Evolutionary conservation across 1,140 invertebrate species (phyloP).

Genomic region (Atta cephalotes): DNA sequence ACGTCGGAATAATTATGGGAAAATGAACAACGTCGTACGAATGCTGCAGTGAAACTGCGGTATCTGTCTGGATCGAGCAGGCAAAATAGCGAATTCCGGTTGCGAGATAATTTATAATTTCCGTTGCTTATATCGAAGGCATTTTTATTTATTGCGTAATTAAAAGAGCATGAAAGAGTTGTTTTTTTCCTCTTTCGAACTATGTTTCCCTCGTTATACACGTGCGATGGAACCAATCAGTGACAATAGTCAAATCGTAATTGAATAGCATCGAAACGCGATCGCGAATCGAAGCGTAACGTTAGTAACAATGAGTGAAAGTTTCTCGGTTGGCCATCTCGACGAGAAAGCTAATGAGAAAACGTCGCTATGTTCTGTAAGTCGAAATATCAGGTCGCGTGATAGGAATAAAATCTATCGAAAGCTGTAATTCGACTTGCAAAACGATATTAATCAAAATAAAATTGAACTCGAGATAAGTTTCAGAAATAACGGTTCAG

Average conservation of each 20-base stretch:
- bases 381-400: conserved; percentile 12
- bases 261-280: background rate
- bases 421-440: background rate
- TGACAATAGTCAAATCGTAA: conserved; percentile 29
- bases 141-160: conserved; percentile 31
- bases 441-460: background rate
- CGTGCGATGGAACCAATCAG: background rate
- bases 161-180: background rate
- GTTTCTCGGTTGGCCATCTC: conserved; percentile 49
- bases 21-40: background rate
- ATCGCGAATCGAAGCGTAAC: conserved; percentile 69
- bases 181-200: background rate
- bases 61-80: conserved; percentile 37
- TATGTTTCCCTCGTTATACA: background rate
- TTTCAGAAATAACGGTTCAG: background rate
- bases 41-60: conserved; percentile 6
- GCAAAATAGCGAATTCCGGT: conserved; percentile 45
- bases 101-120: conserved; percentile 43
- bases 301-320: conserved; percentile 73
- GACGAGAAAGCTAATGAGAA: conserved; percentile 70
- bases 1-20: conserved; percentile 48
- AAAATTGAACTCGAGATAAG: background rate
- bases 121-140: conserved; percentile 8
- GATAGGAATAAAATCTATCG: background rate
- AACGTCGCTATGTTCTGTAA: conserved; percentile 57